Conservation (phyloP, 2,797 vertebrate genomes). For the Argentina silus region DNA sequence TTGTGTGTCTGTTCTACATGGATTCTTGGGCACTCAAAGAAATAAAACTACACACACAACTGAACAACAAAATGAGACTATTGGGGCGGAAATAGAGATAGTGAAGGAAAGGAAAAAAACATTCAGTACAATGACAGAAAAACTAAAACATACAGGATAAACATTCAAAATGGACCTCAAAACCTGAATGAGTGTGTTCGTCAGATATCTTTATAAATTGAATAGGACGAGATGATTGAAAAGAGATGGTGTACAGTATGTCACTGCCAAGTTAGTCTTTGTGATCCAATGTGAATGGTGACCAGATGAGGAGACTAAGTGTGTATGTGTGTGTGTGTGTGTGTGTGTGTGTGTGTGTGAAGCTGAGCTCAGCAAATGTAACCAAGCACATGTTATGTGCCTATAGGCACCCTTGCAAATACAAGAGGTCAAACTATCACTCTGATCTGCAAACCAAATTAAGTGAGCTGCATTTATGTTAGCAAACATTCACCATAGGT, state of each 20-base stretch:
- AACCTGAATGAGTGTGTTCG: conserved; percentile 37
- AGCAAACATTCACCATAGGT: background rate
- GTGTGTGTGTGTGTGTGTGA: conserved; percentile 5
- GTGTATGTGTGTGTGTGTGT: conserved; percentile 11
- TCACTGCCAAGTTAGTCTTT: conserved; percentile 50
- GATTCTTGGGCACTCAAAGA: conserved; percentile 12
- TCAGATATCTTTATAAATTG: too few relatives aligned
- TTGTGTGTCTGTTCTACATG: conserved; percentile 13
- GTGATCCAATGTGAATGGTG: conserved; percentile 42
- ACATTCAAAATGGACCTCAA: conserved; percentile 42
- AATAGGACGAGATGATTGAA: background rate
- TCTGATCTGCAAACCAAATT: background rate
- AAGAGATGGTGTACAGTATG: conserved; percentile 3
- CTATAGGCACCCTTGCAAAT: conserved; percentile 17
- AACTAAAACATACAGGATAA: conserved; percentile 19
- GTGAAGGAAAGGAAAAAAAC: conserved; percentile 14
- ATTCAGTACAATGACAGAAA: conserved; percentile 28
- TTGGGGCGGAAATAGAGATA: conserved; percentile 3
- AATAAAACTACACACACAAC: conserved; percentile 20
- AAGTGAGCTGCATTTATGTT: background rate
- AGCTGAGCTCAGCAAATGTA: conserved; percentile 28
- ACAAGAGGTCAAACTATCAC: background rate
- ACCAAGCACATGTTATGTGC: conserved; percentile 24
- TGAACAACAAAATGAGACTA: conserved; percentile 5
- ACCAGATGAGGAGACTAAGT: conserved; percentile 36